Percentiles rank a stretch among this genome's conserved stretches.
Evolutionary conservation across 2,113 vertebrate species (phyloP).

Genomic region (Cynocephalus volans): DNA sequence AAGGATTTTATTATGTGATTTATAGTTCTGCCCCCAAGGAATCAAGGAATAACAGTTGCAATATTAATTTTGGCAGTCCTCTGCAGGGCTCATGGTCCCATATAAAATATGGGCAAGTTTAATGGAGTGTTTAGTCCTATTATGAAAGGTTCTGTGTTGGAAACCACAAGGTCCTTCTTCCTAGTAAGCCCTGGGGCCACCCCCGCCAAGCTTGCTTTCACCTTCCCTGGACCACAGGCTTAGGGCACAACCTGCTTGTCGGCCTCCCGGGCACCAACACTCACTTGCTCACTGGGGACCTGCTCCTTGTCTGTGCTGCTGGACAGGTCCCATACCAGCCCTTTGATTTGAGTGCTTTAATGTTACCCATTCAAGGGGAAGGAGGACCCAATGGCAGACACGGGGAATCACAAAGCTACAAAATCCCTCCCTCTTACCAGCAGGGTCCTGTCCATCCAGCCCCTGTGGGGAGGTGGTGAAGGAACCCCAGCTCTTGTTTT

Average conservation of each 20-base stretch:
- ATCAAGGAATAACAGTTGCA: background rate
- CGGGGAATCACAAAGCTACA: background rate
- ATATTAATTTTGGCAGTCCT: background rate
- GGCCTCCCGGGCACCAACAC: background rate
- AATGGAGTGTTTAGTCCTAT: background rate
- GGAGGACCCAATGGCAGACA: background rate
- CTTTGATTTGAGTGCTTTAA: background rate
- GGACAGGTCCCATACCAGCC: background rate
- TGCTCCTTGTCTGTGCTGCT: background rate
- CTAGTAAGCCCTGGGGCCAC: background rate
- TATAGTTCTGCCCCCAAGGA: background rate
- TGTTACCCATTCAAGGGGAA: background rate
- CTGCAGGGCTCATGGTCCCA: background rate
- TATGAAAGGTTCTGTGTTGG: background rate
- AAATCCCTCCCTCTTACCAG: background rate
- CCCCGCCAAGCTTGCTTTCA: background rate
- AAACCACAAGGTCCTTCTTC: background rate
- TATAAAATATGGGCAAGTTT: background rate
- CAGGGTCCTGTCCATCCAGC: fast-evolving
- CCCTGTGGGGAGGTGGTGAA: fast-evolving
- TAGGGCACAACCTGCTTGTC: background rate
- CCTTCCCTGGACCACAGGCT: background rate
- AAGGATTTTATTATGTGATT: conserved; percentile 36
- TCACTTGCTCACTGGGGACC: background rate
- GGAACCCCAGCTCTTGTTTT: background rate